A percentile compares a stretch with the other conserved stretches of the same genome.
These are phyloP conservation scores for Lethenteron camtschaticum DNA, from an alignment of 2,113 vertebrate species.

Conservation along the genomic window DNA sequence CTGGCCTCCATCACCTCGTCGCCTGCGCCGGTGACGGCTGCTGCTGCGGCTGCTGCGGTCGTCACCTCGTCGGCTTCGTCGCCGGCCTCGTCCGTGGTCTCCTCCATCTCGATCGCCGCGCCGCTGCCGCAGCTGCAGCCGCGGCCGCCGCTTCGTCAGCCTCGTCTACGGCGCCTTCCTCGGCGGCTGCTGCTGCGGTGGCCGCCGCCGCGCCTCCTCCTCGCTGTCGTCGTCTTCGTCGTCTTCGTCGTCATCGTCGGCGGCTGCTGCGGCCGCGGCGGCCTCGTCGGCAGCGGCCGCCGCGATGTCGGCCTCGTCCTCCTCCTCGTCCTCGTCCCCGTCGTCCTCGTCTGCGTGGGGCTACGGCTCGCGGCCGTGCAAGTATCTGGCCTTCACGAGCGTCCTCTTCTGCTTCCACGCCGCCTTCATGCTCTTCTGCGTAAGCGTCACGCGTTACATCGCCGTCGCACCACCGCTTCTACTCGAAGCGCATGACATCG, in stretches of 20 bases:
- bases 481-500: slow-evolving; percentile 92
- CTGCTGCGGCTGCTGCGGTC: too few species aligned
- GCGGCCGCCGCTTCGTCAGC: too few species aligned
- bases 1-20: slow-evolving; percentile 77
- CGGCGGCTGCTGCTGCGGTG: slow-evolving; percentile 73
- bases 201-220: slow-evolving; percentile 44
- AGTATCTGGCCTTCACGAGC: slow-evolving; percentile 93
- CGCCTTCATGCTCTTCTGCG: slow-evolving; percentile 83
- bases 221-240: too few species aligned
- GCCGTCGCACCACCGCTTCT: slow-evolving; percentile 98
- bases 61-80: too few species aligned
- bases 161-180: too few species aligned
- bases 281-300: neutral
- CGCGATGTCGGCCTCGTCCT: too few species aligned
- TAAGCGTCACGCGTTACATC: slow-evolving; percentile 93
- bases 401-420: slow-evolving; percentile 87
- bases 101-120: slow-evolving; percentile 41
- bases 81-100: slow-evolving; percentile 77
- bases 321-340: too few species aligned
- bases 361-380: slow-evolving; percentile 90
- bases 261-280: slow-evolving; percentile 45
- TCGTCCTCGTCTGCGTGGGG: slow-evolving; percentile 85
- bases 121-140: neutral
- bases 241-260: slow-evolving; percentile 16
- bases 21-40: too few species aligned